These are phyloP conservation scores for Plutomurus gul DNA, from an alignment of 1,140 invertebrate species.

Conservation along the genomic window DNA sequence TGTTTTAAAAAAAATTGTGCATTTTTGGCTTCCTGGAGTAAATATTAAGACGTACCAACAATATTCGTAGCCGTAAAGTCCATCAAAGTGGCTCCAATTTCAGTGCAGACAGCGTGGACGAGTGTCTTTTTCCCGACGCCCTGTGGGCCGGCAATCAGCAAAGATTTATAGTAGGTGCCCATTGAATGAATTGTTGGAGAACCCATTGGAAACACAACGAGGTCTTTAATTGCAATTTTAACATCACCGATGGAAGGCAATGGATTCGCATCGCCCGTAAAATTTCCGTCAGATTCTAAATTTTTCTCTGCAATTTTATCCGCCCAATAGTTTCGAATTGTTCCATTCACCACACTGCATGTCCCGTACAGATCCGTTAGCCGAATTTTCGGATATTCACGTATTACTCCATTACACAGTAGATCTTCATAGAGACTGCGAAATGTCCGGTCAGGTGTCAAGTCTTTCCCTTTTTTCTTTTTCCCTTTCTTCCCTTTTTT, in stretches of 20 bases:
- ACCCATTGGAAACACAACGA: conserved; percentile 85
- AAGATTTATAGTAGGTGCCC: conserved; percentile 80
- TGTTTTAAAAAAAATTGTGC: too few species aligned
- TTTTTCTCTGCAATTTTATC: not conserved
- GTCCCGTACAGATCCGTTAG: conserved; percentile 81
- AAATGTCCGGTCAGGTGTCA: conserved; percentile 87
- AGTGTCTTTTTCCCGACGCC: conserved; percentile 88
- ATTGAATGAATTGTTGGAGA: conserved; percentile 75
- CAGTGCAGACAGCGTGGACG: conserved; percentile 83
- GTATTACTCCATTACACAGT: conserved; percentile 85
- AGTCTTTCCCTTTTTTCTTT: conserved; percentile 93
- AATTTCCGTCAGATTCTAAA: not conserved
- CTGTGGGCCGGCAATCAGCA: conserved; percentile 77
- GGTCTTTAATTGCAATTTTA: conserved; percentile 83
- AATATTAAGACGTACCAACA: conserved; percentile 21
- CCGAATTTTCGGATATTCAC: conserved; percentile 71
- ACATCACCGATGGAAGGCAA: conserved; percentile 77
- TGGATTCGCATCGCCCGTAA: conserved; percentile 60
- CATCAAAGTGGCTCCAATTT: conserved; percentile 86
- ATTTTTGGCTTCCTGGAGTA: too few species aligned
- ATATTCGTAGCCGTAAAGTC: conserved; percentile 74
- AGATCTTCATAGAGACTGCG: conserved; percentile 92
- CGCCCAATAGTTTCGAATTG: conserved; percentile 43
- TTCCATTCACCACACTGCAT: conserved; percentile 58
- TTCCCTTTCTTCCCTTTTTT: conserved; percentile 81